Evolutionary conservation across 2,888 invertebrate genomes (phyloP), one percentile per base, ranked within the genome.

Genomic region (Andrena bucephala): DNA sequence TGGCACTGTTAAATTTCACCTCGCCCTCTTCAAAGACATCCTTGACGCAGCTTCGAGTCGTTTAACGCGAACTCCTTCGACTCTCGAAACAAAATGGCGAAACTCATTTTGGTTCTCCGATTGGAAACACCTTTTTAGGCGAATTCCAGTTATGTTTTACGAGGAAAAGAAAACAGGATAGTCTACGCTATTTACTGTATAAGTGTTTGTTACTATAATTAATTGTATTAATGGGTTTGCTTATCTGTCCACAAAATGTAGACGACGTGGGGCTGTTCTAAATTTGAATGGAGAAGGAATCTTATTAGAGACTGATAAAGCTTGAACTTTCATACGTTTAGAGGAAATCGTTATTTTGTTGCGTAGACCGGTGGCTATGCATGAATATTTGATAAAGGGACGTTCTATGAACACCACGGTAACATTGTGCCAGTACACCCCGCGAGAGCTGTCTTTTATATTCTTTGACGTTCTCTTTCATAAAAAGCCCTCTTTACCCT

Each of bases 401-500:
- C 50, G 50, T 27, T 24, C 31, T 48, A 42, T 36, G 60, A 68
- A 52, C 57, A 33, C 20, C 10, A 31, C 20, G 24, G 69, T 57
- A 65, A 69, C 63, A 57, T 57, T 52, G 27, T 67, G 20, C 42
- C 2, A 27, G n/a, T 50, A 20, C 67, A 52, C 8, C 7, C 24
- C 48, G 50, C 63, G 27, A 36, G 60, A 74, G 24, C 68, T 24
- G 71, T 72, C 77, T 75, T 81, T 84, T 76, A 78, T 78, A 78
- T 84, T 79, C 81, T 85, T 85, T 74, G 77, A 78, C 85, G 67
- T 84, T 77, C 75, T 52, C 79, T 66, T 79, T 77, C 79, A 79
- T 79, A 84, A 85, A 81, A 84, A 79, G 57, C 78, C 73, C 54
- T 70, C 75, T 78, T 84, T 79, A 84, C 73, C 68, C 65, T 75